Conservation (phyloP, 2,797 vertebrate genomes). For the Staurois parvus region DNA sequence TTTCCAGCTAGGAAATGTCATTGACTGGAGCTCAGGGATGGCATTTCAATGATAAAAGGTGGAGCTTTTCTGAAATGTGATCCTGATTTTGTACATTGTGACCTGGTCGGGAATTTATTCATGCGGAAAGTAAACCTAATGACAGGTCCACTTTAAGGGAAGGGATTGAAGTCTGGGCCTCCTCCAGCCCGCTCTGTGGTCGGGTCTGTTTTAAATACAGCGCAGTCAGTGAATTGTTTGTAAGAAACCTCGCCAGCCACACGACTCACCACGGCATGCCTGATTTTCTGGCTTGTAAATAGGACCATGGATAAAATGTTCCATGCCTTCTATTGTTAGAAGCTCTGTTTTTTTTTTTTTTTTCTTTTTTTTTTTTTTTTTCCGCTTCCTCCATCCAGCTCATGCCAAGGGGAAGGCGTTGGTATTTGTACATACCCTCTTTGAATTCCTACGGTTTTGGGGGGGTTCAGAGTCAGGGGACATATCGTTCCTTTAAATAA, state of each 20-base stretch:
- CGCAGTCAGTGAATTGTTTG: constrained; percentile 59
- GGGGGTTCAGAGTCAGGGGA: constrained; percentile 5
- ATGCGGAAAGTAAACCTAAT: too few relatives aligned
- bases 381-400: constrained; percentile 37
- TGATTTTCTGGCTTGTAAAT: constrained; percentile 61
- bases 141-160: constrained; percentile 37
- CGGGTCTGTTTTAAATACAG: constrained; percentile 57
- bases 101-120: too few relatives aligned
- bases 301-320: constrained; percentile 61
- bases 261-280: constrained; percentile 57
- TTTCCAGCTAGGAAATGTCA: too few relatives aligned
- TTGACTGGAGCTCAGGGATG: too few relatives aligned
- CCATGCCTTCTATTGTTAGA: constrained; percentile 61
- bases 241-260: constrained; percentile 60
- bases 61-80: too few relatives aligned
- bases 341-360: constrained; percentile 6
- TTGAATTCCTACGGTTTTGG: constrained; percentile 31
- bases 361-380: constrained; percentile 3
- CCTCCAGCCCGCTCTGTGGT: constrained; percentile 43
- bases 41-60: too few relatives aligned
- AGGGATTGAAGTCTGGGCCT: constrained; percentile 7
- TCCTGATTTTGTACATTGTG: too few relatives aligned
- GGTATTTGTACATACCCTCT: constrained; percentile 33
- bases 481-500: not conserved
- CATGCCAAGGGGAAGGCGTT: constrained; percentile 39